Base-by-base conservation (phyloP, 2,113 vertebrate species). In the Nerophis lumbriciformis region DNA sequence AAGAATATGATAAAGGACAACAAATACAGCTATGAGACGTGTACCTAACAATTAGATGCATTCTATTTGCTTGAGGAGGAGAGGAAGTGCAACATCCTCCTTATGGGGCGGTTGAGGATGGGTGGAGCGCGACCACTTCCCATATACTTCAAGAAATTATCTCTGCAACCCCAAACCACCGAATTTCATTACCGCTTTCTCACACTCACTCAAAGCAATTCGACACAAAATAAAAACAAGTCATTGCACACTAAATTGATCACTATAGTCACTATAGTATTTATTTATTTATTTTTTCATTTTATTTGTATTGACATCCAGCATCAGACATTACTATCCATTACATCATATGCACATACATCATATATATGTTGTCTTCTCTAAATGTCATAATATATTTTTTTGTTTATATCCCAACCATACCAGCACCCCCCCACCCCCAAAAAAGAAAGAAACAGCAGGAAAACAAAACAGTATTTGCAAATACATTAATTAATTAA, bases 41-140 rank as follows among this genome's bases (percentile, higher is more conserved):
- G 8, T 5, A 19, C 38, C 14, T 6, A 39, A 44, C 38, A 56
- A 5, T 42, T 4, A 19, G 2, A 28, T 47, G 6, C 10, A 8
- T 36, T 48, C 44, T 48, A 45, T 49, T 58, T 66, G 28, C 49
- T n/a, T 28, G 14, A 53, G 53, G 6, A 13, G 0, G n/a, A 68
- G 58, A 63, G 79, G 83, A 83, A 80, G 79, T 77, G 47, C 3
- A 9, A 69, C 76, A 58, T 81, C 76, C 75, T 65, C 63, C 8
- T 13, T 61, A 57, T 61, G 58, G 58, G 62, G 64, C 38, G 39
- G 44, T 39, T 3, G 21, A 78, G 76, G 59, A 77, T 49, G 78
- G 80, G 83, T 77, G 85, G 73, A 61, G 76, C 63, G 51, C n/a
- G 2, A 71, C 59, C 70, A 80, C 71, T 79, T 80, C 81, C 71